phyloP scores from a whole-genome alignment of 1,140 invertebrate genomes.

The Conus betulinus region DNA sequence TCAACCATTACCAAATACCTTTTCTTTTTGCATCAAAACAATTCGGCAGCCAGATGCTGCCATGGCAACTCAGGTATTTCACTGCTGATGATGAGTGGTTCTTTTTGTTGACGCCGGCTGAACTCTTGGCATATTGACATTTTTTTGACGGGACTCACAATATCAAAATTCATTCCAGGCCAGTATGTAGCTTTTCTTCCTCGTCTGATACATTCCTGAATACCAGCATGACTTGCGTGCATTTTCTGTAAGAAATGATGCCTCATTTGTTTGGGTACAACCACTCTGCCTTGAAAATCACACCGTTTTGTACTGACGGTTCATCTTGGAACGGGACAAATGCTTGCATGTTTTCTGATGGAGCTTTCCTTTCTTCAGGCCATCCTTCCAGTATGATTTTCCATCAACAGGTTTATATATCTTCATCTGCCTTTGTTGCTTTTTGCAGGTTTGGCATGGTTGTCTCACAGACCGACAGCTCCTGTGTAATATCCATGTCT shows the following conservation, averaged over 20 bases:
- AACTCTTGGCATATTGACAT: neutral
- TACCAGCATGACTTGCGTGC: constrained; percentile 26
- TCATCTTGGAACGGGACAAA: constrained; percentile 10
- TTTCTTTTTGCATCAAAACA: neutral
- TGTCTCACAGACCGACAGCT: neutral
- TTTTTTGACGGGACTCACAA: neutral
- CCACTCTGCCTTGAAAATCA: constrained; percentile 27
- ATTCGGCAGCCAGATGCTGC: neutral
- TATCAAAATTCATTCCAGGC: neutral
- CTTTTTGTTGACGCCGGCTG: neutral
- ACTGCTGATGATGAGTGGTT: neutral
- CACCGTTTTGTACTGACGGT: constrained; percentile 1
- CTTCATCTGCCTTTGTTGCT: constrained; percentile 8
- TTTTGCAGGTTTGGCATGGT: neutral
- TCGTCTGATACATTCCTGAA: constrained; percentile 9
- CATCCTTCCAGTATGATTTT: constrained; percentile 7
- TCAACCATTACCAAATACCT: neutral
- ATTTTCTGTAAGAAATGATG: neutral
- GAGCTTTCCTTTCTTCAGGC: constrained; percentile 14
- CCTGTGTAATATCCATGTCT: neutral
- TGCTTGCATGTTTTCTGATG: neutral
- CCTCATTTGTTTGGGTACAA: neutral
- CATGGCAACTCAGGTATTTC: neutral
- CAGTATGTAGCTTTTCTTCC: neutral
- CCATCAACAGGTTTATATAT: neutral